Conservation (phyloP, 2,113 vertebrate species). For the Podilymbus podiceps region DNA sequence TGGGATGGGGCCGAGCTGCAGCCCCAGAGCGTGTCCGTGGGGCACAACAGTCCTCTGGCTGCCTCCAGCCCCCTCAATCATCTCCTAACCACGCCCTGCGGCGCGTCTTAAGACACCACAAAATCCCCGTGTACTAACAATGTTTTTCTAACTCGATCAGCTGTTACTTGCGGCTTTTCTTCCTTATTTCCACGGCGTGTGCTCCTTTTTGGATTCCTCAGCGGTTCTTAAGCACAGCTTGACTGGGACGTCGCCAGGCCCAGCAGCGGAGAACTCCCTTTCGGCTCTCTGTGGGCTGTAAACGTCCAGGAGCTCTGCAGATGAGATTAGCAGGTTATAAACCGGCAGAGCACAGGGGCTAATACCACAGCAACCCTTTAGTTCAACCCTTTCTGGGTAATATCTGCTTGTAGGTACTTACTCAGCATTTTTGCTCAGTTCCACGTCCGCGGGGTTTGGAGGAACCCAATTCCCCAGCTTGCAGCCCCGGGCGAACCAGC, state of each 20-base stretch:
- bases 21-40: neutral
- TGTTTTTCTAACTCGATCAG: neutral
- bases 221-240: fast-evolving
- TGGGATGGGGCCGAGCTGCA: neutral
- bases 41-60: neutral
- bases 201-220: neutral
- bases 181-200: fast-evolving
- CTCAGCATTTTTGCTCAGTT: fast-evolving
- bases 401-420: too few species aligned
- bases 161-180: neutral
- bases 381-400: neutral
- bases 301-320: neutral
- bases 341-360: neutral
- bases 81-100: neutral
- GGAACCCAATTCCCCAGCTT: neutral
- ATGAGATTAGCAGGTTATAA: neutral
- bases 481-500: neutral
- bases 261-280: fast-evolving
- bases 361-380: neutral
- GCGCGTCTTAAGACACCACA: neutral
- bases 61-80: too few species aligned
- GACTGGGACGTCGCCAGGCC: fast-evolving
- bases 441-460: neutral
- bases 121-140: fast-evolving
- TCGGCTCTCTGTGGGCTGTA: fast-evolving